Evolutionary conservation across 92 coral and sea anemone genomes (phyloP).

Genomic region (Hydrozoanthus gracilis): DNA sequence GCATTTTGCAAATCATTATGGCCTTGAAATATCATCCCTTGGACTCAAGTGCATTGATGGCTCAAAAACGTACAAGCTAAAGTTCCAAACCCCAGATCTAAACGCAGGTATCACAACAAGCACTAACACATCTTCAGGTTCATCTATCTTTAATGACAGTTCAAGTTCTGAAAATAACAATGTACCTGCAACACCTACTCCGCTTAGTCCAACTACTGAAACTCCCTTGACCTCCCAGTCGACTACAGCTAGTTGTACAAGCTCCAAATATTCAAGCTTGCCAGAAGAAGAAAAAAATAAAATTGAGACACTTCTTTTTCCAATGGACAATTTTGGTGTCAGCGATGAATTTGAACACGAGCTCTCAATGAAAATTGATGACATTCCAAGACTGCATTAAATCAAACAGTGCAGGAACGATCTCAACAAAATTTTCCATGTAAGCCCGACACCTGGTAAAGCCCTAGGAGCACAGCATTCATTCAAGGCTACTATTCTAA

Average conservation of each 20-base stretch:
- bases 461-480: conserved; percentile 51
- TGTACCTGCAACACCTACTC: conserved; percentile 5
- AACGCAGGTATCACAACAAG: background rate
- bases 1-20: conserved; percentile 48
- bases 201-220: conserved; percentile 25
- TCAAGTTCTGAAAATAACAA: conserved; percentile 24
- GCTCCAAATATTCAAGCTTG: conserved; percentile 5
- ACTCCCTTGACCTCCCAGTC: conserved; percentile 18
- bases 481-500: conserved; percentile 26
- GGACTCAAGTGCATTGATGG: conserved; percentile 39
- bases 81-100: conserved; percentile 26
- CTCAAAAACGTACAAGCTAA: conserved; percentile 25
- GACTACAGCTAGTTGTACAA: background rate
- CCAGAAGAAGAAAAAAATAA: conserved; percentile 56
- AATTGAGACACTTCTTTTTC: conserved; percentile 60
- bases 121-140: background rate
- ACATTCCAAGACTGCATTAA: conserved; percentile 42
- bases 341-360: conserved; percentile 69
- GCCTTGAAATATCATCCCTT: conserved; percentile 43
- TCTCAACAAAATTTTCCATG: conserved; percentile 22
- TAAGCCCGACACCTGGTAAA: conserved; percentile 39
- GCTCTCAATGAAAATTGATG: conserved; percentile 59
- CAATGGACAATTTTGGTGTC: conserved; percentile 71
- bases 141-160: conserved; percentile 16
- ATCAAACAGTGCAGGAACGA: conserved; percentile 48